Evolutionary conservation across 2,888 invertebrate species (phyloP), one percentile per base, ranked within the genome.

Genomic region (Xestia rhomboidea): DNA sequence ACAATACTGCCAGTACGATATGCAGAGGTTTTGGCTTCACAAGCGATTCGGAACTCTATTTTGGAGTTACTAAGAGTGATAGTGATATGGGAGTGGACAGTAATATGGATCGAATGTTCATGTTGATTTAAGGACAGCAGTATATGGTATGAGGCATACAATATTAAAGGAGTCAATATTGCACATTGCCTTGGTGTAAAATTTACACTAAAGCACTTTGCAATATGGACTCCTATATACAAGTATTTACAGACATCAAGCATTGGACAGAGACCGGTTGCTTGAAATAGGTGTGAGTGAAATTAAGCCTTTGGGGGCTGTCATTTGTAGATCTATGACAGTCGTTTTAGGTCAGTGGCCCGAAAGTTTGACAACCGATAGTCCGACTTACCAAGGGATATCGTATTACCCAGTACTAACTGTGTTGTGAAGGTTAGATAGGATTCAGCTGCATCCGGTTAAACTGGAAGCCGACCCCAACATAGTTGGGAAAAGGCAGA

Each of bases 1-100:
- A 82, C 83, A 81, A 78, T 85, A 80, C 70, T 72, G 70, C 63
- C 41, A 72, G 76, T 79, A 66, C 75, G 75, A 72, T 79, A 77
- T 79, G 79, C 69, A 70, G 18, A 21, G 54, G n/a, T 30, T 49
- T 24, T 24, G 62, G 67, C 4, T 46, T 15, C 5, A 15, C 54
- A 73, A 10, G 27, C 49, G 2, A 80, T 74, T 82, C 54, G 63
- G 44, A 54, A 34, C 51, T 68, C 41, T 77, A 73, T 67, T 7
- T 0, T 0, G 1, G 1, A 11, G 0, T 0, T 0, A 0, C 0
- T 66, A 74, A 41, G 1, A n/a, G 34, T 69, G 70, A 34, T 54
- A 46, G 44, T 84, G 6, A 21, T n/a, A 0, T 77, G 60, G 3
- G 6, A 13, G 1, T 41, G 2, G 21, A 51, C 24, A 24, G 49